Evolutionary conservation across 2,888 invertebrate species (phyloP), one percentile per base, ranked within the genome.

Genomic region (Brenthis ino): DNA sequence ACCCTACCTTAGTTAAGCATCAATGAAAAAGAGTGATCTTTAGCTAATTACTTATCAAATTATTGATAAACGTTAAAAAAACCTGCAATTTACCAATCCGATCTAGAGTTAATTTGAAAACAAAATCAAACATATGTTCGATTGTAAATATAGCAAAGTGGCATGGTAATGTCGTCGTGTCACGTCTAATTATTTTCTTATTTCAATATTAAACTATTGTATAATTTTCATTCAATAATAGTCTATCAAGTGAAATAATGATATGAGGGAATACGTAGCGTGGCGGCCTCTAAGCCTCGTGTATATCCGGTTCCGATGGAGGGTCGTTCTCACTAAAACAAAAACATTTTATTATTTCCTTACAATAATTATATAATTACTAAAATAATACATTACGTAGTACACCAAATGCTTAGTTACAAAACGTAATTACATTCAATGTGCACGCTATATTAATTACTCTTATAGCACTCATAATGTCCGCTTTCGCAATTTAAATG

Each of bases 261-360:
- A 68, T 65, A 75, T 70, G 77, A 74, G 76, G 78, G 60, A 72
- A 77, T 77, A 65, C 73, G 74, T 72, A 72, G 72, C 75, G 79
- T 78, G 77, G 77, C 77, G 78, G 80, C 80, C 80, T 80, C 83
- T 81, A 86, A 86, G 80, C 90, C 89, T 88, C 87, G 84, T 77
- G 73, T 75, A 79, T 77, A 84, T 92, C 92, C 92, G 91, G 87
- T 84, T 88, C 82, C 83, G 83, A 74, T 76, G 78, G 86, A 88
- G 87, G 88, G 88, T 85, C 88, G 85, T 89, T 91, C 91, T 87
- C 87, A 88, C 87, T 85, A 75, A 79, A 83, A 85, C 83, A 86
- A 85, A 80, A 85, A 85, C 81, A 85, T 85, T 87, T 83, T 82
- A 79, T 84, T 79, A 82, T 84, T 88, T 88, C 88, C 86, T 84